phyloP scores from a whole-genome alignment of 2,113 vertebrate genomes.

The Corvus hawaiiensis region DNA sequence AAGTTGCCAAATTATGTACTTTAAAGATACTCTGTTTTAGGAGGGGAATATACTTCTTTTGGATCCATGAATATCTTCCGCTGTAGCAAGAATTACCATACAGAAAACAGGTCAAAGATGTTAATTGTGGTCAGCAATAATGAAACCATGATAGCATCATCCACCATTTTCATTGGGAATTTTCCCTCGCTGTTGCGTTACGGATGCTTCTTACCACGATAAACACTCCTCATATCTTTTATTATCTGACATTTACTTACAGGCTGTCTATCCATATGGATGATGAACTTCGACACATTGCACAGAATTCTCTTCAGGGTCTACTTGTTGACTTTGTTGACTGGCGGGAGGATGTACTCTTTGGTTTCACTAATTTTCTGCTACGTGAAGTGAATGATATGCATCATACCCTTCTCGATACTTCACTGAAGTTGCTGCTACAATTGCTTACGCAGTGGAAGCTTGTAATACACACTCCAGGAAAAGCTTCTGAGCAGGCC shows the following conservation, averaged over 20 bases:
- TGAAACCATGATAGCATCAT: background rate
- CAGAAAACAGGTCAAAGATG: background rate
- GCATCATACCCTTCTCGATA: constrained; percentile 91
- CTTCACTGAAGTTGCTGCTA: constrained; percentile 92
- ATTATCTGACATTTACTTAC: background rate
- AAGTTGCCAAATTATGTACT: background rate
- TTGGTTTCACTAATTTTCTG: constrained; percentile 95
- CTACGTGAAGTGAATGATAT: constrained; percentile 94
- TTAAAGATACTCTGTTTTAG: background rate
- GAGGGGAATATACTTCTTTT: background rate
- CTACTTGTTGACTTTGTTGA: constrained; percentile 94
- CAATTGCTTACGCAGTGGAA: constrained; percentile 97
- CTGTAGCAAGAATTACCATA: background rate
- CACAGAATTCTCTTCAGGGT: constrained; percentile 96
- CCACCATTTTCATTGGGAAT: background rate
- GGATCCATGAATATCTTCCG: background rate
- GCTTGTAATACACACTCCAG: constrained; percentile 87
- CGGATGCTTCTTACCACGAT: background rate
- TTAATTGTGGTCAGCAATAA: background rate
- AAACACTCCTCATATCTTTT: background rate
- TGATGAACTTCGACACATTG: constrained; percentile 95
- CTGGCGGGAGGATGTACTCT: constrained; percentile 96
- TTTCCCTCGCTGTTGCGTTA: background rate
- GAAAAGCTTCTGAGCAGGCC: constrained; percentile 78
- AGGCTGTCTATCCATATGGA: constrained; percentile 99